Conservation (phyloP, 1,140 invertebrate genomes). For the Ctenoplectra terminalis region DNA sequence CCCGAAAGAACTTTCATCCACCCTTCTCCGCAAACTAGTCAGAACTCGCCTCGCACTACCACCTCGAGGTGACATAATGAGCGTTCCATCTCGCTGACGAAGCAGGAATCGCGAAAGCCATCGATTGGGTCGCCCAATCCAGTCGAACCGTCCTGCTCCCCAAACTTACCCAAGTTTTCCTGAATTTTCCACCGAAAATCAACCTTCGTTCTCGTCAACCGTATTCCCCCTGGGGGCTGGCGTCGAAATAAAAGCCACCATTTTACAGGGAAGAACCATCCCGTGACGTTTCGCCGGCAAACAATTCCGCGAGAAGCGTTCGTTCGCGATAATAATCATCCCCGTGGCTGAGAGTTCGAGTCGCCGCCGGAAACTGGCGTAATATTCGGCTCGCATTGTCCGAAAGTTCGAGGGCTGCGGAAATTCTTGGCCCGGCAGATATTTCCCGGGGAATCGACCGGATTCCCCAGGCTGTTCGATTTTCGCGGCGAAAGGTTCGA, state of each 20-base stretch:
- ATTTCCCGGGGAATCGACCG: constrained; percentile 1
- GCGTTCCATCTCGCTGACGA: not conserved
- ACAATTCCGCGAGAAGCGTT: constrained; percentile 10
- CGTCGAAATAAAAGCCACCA: constrained; percentile 20
- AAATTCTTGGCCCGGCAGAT: constrained; percentile 9
- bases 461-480: not conserved
- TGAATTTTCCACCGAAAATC: constrained; percentile 2
- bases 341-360: not conserved
- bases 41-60: not conserved
- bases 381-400: constrained; percentile 21
- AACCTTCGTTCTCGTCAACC: not conserved
- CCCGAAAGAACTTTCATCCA: not conserved
- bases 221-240: not conserved
- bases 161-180: too few relatives aligned
- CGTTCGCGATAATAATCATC: constrained; percentile 21
- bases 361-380: constrained; percentile 27
- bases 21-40: too few relatives aligned
- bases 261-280: not conserved
- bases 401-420: not conserved
- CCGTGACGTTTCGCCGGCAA: not conserved
- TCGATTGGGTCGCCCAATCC: constrained; percentile 1
- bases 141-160: not conserved
- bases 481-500: not conserved
- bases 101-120: not conserved
- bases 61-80: not conserved